Conservation (phyloP, 2,113 vertebrate species). For the Toxotes jaculatrix region DNA sequence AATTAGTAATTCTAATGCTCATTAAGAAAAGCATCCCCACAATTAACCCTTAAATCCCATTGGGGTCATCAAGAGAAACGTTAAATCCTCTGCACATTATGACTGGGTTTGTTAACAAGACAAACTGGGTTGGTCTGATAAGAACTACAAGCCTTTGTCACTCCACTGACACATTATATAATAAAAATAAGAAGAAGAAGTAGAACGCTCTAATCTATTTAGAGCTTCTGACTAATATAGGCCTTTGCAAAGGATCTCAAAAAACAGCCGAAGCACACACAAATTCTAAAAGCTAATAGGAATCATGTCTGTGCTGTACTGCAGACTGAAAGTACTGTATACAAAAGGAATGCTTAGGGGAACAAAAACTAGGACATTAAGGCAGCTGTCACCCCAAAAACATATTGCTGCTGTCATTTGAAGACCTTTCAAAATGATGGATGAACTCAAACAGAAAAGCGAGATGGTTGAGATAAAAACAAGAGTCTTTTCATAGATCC, state of each 20-base stretch:
- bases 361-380: constrained; percentile 29
- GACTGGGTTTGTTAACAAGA: constrained; percentile 10
- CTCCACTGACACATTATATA: neutral
- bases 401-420: constrained; percentile 34
- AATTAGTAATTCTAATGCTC: constrained; percentile 65
- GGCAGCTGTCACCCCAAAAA: constrained; percentile 24
- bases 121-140: constrained; percentile 28
- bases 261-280: neutral
- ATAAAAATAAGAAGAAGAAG: constrained; percentile 9
- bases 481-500: neutral
- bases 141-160: neutral
- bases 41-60: constrained; percentile 74
- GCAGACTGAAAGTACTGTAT: neutral
- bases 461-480: constrained; percentile 18
- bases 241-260: neutral
- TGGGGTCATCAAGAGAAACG: constrained; percentile 51
- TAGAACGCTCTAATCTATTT: neutral
- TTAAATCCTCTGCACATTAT: constrained; percentile 7
- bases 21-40: constrained; percentile 59
- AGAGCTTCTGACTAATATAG: neutral
- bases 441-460: constrained; percentile 42
- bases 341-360: neutral
- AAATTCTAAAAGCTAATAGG: neutral
- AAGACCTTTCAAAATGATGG: constrained; percentile 50
- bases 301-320: neutral